Conservation (phyloP, 1,140 invertebrate genomes). For the Colletes gigas region DNA sequence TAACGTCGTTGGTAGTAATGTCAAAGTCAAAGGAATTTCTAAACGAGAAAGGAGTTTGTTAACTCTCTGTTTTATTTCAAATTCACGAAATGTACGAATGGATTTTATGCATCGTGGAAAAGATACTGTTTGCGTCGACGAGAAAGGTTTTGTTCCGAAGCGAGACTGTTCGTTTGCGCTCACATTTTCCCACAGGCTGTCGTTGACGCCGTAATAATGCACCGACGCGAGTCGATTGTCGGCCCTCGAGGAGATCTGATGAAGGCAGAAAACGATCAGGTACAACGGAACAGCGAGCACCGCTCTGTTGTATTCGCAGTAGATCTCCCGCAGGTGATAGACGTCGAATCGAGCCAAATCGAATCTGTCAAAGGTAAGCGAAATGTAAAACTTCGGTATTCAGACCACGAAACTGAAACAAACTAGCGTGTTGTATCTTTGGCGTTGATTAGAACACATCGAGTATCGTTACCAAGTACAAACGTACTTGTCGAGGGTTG, state of each 20-base stretch:
- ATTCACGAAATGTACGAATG: too few relatives aligned
- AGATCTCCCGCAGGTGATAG: slow-evolving; percentile 72
- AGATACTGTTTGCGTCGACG: too few relatives aligned
- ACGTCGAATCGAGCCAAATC: slow-evolving; percentile 72
- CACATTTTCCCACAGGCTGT: slow-evolving; percentile 61
- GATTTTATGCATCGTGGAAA: too few relatives aligned
- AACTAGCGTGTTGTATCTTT: too few relatives aligned
- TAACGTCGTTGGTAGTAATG: background rate
- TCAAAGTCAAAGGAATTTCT: too few relatives aligned
- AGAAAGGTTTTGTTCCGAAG: too few relatives aligned
- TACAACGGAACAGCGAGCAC: slow-evolving; percentile 73
- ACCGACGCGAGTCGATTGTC: slow-evolving; percentile 71
- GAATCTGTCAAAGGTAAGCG: slow-evolving; percentile 63
- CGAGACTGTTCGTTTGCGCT: slow-evolving; percentile 26
- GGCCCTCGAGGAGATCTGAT: slow-evolving; percentile 67
- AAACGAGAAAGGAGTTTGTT: too few relatives aligned
- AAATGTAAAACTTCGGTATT: too few relatives aligned
- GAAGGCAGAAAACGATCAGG: slow-evolving; percentile 71
- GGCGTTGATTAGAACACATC: too few relatives aligned
- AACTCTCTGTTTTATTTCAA: too few relatives aligned
- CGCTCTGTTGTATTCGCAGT: slow-evolving; percentile 67
- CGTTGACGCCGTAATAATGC: slow-evolving; percentile 63
- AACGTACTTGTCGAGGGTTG: slow-evolving; percentile 74
- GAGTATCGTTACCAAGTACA: too few relatives aligned
- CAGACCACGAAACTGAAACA: too few relatives aligned